Base-by-base conservation (phyloP, 23 tunicate genomes). In the Corella eumyota region DNA sequence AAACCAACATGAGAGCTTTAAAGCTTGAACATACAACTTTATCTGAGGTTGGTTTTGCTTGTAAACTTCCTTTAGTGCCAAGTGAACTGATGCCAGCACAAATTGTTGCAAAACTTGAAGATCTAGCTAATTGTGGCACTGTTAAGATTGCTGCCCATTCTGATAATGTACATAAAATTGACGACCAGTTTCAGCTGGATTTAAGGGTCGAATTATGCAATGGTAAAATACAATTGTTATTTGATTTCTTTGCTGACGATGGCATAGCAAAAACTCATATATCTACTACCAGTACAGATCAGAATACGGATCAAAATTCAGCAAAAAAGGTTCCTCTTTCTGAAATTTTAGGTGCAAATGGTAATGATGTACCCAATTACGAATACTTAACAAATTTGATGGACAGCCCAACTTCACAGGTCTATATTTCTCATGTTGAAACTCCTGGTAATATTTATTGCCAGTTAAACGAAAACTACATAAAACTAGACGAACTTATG, bases 381-480 rank as follows among this genome's bases (percentile, higher is more conserved):
- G n/a, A n/a, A 40, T 40, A 40, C 15, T 40, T 9, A 11, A 51
- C 57, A 7, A 27, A 51, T 7, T 7, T 7, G 5, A 27, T 27
- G 5, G 21, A 51, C 5, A 51, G 23, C 23, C 57, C 67, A 22
- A 66, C 34, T 30, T 30, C 67, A 15, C 60, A 78, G 23, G 75
- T 75, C 23, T 84, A 74, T 49, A 50, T 84, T 24, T 54, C 73
- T 4, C 94, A 84, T 24, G 82, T 84, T 32, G 83, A 60, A 11
- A 75, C 63, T 54, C 83, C 83, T 45, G 71, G 76, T 7, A 60
- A 75, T 47, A 53, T 84, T 19, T 84, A 57, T 38, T 67, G 81
- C 35, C 94, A 84, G 35, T 48, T 75, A 5, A 59, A 74, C 7
- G 64, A 62, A 4, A 6, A 23, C 56, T 60, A 48, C n/a, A 34